Base-by-base conservation (phyloP, 64 coral and sea anemone genomes). In the Pocillopora verrucosa region DNA sequence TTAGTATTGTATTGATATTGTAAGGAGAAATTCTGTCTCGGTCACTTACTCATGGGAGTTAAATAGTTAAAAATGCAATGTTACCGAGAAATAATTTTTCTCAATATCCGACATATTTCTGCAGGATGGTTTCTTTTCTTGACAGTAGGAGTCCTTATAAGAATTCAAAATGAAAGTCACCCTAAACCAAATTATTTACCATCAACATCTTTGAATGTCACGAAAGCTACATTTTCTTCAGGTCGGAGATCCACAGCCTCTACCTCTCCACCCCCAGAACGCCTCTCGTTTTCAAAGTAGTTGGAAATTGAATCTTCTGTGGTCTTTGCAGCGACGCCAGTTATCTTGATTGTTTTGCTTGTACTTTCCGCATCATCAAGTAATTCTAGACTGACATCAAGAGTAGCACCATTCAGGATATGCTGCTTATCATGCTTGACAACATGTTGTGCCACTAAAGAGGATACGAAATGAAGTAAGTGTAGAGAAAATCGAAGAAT, bases 211-310 rank as follows among this genome's bases (percentile, higher is more conserved):
- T 24, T 24, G 14, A 79, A 89, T 41, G 61, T 79, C 6, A 89
- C 60, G 34, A 56, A 78, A 25, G 77, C 87, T 1, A 79, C 60
- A 26, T 61, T 56, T 10, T 17, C 13, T 16, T 56, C 84, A 34
- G 2, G 17, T 56, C 11, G 13, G 19, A 58, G 58, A 16, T 74
- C 24, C 12, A 87, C 72, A 36, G 20, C 36, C 60, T 87, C 84
- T 34, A 88, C 74, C 58, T 88, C 73, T 34, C 87, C 87, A 25
- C 87, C 74, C 13, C 87, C 87, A 3, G 87, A 88, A 20, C 74
- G 87, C 1, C 74, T 73, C 10, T 36, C 24, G 34, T 88, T 88
- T 63, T 88, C 87, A 78, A 88, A 88, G 87, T 76, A 88, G 36
- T 88, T 88, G 16, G 37, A 13, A 74, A 88, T 61, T 0, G 87